Base-by-base conservation (phyloP, 2,797 vertebrate genomes). In the Pempheris klunzingeri region DNA sequence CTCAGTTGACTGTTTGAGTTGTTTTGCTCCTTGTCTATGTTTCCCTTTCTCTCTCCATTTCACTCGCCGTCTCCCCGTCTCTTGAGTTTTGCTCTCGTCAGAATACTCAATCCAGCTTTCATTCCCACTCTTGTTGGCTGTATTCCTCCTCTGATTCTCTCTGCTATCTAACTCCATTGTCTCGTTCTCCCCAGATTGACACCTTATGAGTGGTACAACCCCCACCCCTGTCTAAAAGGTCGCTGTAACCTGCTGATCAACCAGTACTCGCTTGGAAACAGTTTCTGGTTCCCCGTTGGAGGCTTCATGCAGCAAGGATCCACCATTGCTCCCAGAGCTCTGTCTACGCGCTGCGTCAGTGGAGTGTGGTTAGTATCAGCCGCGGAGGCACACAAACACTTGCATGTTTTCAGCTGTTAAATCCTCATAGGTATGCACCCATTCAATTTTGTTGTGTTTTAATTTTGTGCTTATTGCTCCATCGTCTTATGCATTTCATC, bases 301-400 rank as follows among this genome's bases (percentile, higher is more conserved):
- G 98, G 98, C 20, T 99, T 99, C 95, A 99, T 99, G 98, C 98
- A 99, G 92, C 98, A 99, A 78, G 98, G 98, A 64, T 99, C 98
- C 74, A 98, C 97, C 77, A 99, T 99, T 0, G 97, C 97, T 43
- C 98, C 98, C 13, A 95, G 97, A 28, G 98, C 98, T 2, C 89
- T 99, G 43, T 99, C 98, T 60, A 99, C 98, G 0, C 96, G 98
- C 63, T 99, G 98, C 4, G 97, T 99, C 94, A 99, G 98, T 15
- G 97, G 98, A 49, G 98, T 99, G 81, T 99, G 98, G 98, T 99
- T 84, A 97, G 98, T 92, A 74, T 58, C 62, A 15, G 24, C 38
- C 17, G 9, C 49, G 74, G 14, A 55, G 24, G 26, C 41, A 22
- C 39, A 11, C 22, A 41, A 20, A 60, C 10, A 60, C 10, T 39